Conservation (phyloP, 1,140 invertebrate genomes). For the Diachasmimorpha longicaudata region DNA sequence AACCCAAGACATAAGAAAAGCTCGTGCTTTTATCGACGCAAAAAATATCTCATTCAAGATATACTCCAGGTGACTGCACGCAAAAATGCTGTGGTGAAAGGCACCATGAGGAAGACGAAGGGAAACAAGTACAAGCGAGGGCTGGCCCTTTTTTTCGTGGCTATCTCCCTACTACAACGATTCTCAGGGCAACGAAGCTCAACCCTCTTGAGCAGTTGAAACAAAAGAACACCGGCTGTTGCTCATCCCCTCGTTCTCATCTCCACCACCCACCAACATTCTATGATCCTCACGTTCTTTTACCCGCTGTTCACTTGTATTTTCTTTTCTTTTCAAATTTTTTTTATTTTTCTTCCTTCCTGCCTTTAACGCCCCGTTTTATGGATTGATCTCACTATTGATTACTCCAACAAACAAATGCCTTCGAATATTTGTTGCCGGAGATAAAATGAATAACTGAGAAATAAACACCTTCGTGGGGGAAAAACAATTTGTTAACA, state of each 20-base stretch:
- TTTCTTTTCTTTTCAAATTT: background rate
- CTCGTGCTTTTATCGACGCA: conserved; percentile 5
- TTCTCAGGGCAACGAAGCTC: conserved; percentile 44
- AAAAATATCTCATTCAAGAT: background rate
- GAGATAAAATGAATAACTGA: too few species aligned
- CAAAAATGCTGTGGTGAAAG: background rate
- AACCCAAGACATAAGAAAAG: background rate
- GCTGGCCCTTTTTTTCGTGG: background rate
- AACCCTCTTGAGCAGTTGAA: conserved; percentile 45
- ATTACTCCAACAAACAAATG: background rate
- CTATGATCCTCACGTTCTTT: background rate
- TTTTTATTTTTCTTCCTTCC: conserved; percentile 7
- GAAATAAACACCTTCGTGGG: too few species aligned
- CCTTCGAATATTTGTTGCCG: background rate
- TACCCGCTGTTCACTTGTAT: conserved; percentile 4
- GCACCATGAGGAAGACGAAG: background rate
- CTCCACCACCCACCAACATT: background rate
- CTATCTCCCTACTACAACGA: conserved; percentile 30
- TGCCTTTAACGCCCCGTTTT: background rate
- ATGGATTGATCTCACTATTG: background rate
- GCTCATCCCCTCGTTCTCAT: conserved; percentile 28
- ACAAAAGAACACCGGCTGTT: conserved; percentile 52
- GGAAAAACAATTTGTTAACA: too few species aligned
- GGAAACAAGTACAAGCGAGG: conserved; percentile 4
- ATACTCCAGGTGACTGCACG: conserved; percentile 20